Conservation (phyloP, 2,888 invertebrate genomes). For the Diarsia rubi region DNA sequence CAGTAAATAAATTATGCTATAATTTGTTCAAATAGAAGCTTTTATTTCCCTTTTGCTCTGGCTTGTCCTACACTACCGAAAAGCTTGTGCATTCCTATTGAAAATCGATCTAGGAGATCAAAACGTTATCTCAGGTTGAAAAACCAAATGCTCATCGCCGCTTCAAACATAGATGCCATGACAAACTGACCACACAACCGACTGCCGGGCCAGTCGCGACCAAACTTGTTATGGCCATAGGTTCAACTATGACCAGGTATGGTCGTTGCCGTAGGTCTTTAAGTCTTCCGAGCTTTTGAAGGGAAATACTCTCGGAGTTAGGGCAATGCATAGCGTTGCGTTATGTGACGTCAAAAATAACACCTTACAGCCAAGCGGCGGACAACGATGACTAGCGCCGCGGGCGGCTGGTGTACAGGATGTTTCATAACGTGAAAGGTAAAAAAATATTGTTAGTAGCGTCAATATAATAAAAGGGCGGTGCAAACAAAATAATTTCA, state of each 20-base stretch:
- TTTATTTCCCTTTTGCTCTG: too few relatives aligned
- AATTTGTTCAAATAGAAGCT: too few relatives aligned
- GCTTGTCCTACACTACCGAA: too few relatives aligned
- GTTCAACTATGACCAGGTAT: neutral
- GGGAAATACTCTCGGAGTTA: slow-evolving; percentile 26
- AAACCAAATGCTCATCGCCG: neutral
- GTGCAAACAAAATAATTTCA: neutral
- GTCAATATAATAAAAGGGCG: neutral
- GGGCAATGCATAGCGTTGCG: slow-evolving; percentile 56
- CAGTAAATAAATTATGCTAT: too few relatives aligned
- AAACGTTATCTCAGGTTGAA: neutral
- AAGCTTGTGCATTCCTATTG: neutral
- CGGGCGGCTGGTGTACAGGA: slow-evolving; percentile 72
- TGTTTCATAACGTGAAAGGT: slow-evolving; percentile 46
- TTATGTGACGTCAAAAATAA: slow-evolving; percentile 75
- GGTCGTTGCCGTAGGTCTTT: neutral
- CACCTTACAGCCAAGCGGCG: slow-evolving; percentile 71
- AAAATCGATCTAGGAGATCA: neutral
- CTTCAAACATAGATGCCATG: neutral
- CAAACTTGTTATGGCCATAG: neutral
- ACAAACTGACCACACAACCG: neutral
- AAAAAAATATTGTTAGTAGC: neutral
- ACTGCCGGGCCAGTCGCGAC: neutral
- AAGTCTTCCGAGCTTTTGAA: slow-evolving; percentile 42
- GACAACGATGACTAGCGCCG: slow-evolving; percentile 73